Evolutionary conservation across 1,140 invertebrate species (phyloP).

Genomic region (Papilio polytes): DNA sequence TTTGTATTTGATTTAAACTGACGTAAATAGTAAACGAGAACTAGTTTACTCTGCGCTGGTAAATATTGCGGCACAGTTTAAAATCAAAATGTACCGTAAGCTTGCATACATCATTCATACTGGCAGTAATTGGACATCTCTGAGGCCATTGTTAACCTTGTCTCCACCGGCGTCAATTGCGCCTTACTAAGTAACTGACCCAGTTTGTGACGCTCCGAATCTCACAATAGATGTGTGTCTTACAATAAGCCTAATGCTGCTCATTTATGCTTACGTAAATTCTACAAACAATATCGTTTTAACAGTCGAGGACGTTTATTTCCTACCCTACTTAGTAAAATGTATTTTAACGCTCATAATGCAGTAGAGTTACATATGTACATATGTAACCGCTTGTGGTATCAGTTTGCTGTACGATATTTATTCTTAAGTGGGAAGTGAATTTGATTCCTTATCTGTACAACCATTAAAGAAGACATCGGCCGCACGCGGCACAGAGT

Average conservation of each 20-base stretch:
- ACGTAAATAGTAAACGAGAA: not conserved
- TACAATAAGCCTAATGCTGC: constrained; percentile 55
- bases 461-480: constrained; percentile 43
- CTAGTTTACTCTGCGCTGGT: not conserved
- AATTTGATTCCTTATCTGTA: not conserved
- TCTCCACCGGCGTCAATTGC: constrained; percentile 50
- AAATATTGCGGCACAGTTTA: constrained; percentile 5
- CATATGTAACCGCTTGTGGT: no score
- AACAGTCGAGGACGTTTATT: not conserved
- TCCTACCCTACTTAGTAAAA: not conserved
- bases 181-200: constrained; percentile 76
- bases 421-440: not conserved
- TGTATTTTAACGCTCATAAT: no score
- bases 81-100: constrained; percentile 40
- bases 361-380: no score
- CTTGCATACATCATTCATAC: constrained; percentile 42
- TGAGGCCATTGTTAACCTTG: constrained; percentile 54
- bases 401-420: no score
- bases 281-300: constrained; percentile 41
- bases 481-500: constrained; percentile 39
- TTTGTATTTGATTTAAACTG: not conserved
- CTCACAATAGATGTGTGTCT: constrained; percentile 63
- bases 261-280: constrained; percentile 38
- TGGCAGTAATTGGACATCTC: constrained; percentile 50
- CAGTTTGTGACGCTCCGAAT: constrained; percentile 75